Base-by-base conservation (phyloP, 2,113 vertebrate genomes). In the Pangasianodon gigas region DNA sequence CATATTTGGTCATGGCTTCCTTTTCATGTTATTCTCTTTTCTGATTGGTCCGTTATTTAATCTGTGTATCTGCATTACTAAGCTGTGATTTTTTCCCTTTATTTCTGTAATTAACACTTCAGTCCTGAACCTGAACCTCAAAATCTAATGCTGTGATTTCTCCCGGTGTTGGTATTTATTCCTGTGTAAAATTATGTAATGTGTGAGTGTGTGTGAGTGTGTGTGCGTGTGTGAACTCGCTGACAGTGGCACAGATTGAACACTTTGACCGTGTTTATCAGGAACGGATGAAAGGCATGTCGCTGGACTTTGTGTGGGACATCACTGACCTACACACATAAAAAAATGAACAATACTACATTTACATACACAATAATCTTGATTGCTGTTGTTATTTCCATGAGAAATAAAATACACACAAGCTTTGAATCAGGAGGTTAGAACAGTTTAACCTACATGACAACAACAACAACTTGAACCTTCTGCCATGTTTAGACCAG, bases 171-270 rank as follows among this genome's bases (percentile, higher is more conserved):
- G 62, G 2, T 67, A n/a, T 67, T 24, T 2, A 24, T 41, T 8
- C 6, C 19, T 46, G 8, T 46, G 19, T 46, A 4, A 9, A 19
- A 8, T 41, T 75, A 18, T 77, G 19, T 77, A 41, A 44, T 37
- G 51, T 56, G 79, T 82, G 79, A 32, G 79, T 54, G 80, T 56
- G 16, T 37, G 80, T 82, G 79, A 37, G 79, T 37, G 79, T 82
- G 79, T 82, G 52, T 89, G 77, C 82, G 6, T 93, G 92, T 92
- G 93, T 91, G 85, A 93, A 91, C 82, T 9, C 37, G 29, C 67
- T 93, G 46, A 93, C 93, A 0, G 89, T 93, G 88, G 89, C 93
- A 6, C 91, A 94, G 87, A 94, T 58, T 87, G 93, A 94, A 67
- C 58, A 24, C 37, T 92, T 94, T 77, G 91, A 93, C 74, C 75